Percentiles rank a stretch among this genome's conserved stretches.
Evolutionary conservation across 2,888 invertebrate genomes (phyloP).

Genomic region (Dynastes hyllus): DNA sequence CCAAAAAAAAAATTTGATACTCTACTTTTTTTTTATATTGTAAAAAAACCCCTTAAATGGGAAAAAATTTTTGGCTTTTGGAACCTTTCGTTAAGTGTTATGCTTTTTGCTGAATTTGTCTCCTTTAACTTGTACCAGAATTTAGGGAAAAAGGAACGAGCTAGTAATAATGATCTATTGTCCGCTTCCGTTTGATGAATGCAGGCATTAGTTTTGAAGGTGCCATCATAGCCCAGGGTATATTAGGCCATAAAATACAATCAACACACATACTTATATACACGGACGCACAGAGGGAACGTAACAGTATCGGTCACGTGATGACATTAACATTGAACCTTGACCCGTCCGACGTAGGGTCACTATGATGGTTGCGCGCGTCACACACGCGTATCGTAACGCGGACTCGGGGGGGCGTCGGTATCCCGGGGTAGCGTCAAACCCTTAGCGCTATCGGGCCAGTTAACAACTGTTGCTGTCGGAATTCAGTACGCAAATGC

Average conservation of each 20-base stretch:
- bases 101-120: too few relatives aligned
- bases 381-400: conserved; percentile 59
- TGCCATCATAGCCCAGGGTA: background rate
- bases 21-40: too few relatives aligned
- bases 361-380: conserved; percentile 69
- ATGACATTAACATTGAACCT: conserved; percentile 67
- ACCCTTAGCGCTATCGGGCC: conserved; percentile 61
- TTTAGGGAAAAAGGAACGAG: too few relatives aligned
- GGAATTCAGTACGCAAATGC: conserved; percentile 44
- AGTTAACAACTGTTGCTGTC: conserved; percentile 67
- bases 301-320: conserved; percentile 59
- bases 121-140: too few relatives aligned
- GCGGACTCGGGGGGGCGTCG: conserved; percentile 62
- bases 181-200: too few relatives aligned
- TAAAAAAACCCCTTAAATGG: too few relatives aligned
- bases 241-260: conserved; percentile 24
- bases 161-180: too few relatives aligned
- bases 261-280: background rate
- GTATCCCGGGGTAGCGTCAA: conserved; percentile 56
- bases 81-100: too few relatives aligned
- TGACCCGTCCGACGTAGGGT: conserved; percentile 66
- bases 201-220: too few relatives aligned
- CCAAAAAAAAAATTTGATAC: too few relatives aligned
- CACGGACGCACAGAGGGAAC: conserved; percentile 6
- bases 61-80: too few relatives aligned